These are phyloP conservation scores for Lampris incognitus DNA, from an alignment of 2,113 vertebrate genomes.

Conservation along the genomic window DNA sequence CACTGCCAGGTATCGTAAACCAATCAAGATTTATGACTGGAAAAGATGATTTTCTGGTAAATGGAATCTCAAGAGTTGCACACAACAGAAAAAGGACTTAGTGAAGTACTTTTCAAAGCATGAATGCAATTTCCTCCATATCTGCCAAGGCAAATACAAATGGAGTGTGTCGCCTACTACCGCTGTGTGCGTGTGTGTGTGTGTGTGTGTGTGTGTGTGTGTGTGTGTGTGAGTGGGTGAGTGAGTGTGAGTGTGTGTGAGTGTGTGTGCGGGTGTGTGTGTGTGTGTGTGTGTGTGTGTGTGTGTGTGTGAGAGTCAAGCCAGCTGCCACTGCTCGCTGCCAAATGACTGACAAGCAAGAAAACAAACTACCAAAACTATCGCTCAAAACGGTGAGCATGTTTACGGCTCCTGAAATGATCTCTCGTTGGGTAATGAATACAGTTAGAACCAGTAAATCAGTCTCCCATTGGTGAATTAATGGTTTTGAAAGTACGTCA, in stretches of 20 bases:
- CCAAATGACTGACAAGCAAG: conserved; percentile 61
- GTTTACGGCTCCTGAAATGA: conserved; percentile 3
- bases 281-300: conserved; percentile 16
- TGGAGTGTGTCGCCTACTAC: conserved; percentile 46
- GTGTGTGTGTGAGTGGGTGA: conserved; percentile 4
- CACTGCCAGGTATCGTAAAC: background rate
- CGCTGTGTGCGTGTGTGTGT: conserved; percentile 23
- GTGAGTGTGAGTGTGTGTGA: too few species aligned
- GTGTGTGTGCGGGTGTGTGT: conserved; percentile 7
- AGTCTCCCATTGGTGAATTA: conserved; percentile 21
- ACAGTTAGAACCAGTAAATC: conserved; percentile 25
- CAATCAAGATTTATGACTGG: background rate
- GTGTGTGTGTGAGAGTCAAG: conserved; percentile 17
- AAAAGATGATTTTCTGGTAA: conserved; percentile 24
- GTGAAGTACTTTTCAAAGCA: conserved; percentile 30
- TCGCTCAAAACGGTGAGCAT: conserved; percentile 22
- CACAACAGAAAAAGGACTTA: conserved; percentile 31
- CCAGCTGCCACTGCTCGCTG: conserved; percentile 32
- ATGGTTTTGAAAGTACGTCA: conserved; percentile 16
- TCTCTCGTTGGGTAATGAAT: conserved; percentile 44
- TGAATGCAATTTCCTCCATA: conserved; percentile 64
- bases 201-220: conserved; percentile 10
- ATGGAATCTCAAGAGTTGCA: conserved; percentile 30
- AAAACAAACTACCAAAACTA: conserved; percentile 58
- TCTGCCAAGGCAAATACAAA: conserved; percentile 70